Evolutionary conservation across 2,797 vertebrate genomes (phyloP), one percentile per base, ranked within the genome.

Genomic region (Microctenopoma stevenorrisi): DNA sequence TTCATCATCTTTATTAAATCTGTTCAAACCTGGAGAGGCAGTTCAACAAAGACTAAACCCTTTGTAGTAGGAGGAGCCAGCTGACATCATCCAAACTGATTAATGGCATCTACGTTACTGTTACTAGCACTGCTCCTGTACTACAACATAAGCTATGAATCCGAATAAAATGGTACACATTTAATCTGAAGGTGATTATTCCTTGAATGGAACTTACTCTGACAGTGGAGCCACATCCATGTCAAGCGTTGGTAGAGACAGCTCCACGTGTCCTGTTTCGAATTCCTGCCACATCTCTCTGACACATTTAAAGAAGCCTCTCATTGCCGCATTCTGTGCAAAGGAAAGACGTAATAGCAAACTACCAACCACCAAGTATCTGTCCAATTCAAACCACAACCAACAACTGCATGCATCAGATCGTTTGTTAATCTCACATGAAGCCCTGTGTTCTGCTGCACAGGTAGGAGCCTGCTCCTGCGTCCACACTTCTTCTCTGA

Each of bases 261-360:
- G 35, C 15, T 16, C 3, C n/a, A 42, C 9, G 0, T 33, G 26
- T 28, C 12, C 8, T 30, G 1, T 56, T 28, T 25, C 1, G 3
- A 0, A 4, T 5, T 90, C 70, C 51, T 89, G 43, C 79, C 91
- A 87, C 74, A 94, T 33, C 54, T 79, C 67, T 49, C 33, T 7
- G 28, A 83, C 30, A 51, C 94, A 95, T 63, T 90, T 92, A 44
- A 98, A 95, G 90, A 94, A 97, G 1, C 96, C 96, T 73, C 92
- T 95, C 38, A 94, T 83, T 69, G 92, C 84, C 33, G 75, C 90
- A 85, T 91, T 87, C 97, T 98, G 82, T 11, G 46, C 68, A 76
- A 38, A 50, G 3, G 13, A 25, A 25, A 55, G 2, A 11, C 0
- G 38, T 48, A 1, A 15, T 12, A 1, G 26, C 6, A 22, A 67